Evolutionary conservation across 1,140 invertebrate species (phyloP).

Genomic region (Hyles euphorbiae): DNA sequence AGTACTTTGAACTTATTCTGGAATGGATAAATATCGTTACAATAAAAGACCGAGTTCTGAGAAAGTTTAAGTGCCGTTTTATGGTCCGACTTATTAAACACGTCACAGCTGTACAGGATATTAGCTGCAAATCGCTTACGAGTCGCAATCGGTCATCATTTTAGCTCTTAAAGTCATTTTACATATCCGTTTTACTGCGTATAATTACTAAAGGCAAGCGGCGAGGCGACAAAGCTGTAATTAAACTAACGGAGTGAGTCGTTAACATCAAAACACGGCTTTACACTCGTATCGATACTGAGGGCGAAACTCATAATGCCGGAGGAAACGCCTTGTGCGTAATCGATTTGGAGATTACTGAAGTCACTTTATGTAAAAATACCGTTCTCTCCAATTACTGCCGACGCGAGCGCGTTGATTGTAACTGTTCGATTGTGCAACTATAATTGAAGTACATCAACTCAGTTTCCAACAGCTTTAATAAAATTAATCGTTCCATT

Average conservation of each 20-base stretch:
- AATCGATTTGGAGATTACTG: conserved; percentile 27
- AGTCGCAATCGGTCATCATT: conserved; percentile 47
- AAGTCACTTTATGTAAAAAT: conserved; percentile 18
- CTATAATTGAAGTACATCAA: too few relatives aligned
- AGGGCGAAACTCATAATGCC: conserved; percentile 36
- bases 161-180: conserved; percentile 52
- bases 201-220: conserved; percentile 54
- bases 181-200: conserved; percentile 60
- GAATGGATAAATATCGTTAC: too few relatives aligned
- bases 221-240: conserved; percentile 53
- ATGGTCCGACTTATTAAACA: conserved; percentile 45
- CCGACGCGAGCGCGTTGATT: too few relatives aligned
- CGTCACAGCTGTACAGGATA: conserved; percentile 51
- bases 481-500: too few relatives aligned
- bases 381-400: conserved; percentile 14
- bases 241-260: conserved; percentile 62
- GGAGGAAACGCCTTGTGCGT: conserved; percentile 22
- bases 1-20: too few relatives aligned
- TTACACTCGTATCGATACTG: conserved; percentile 39
- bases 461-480: too few relatives aligned
- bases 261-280: conserved; percentile 45
- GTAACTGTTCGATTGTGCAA: too few relatives aligned
- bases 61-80: conserved; percentile 49
- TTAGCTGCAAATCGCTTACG: conserved; percentile 48
- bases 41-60: conserved; percentile 24